Evolutionary conservation across 1,140 invertebrate species (phyloP), one percentile per base, ranked within the genome.

Genomic region (Rhyzopertha dominica): DNA sequence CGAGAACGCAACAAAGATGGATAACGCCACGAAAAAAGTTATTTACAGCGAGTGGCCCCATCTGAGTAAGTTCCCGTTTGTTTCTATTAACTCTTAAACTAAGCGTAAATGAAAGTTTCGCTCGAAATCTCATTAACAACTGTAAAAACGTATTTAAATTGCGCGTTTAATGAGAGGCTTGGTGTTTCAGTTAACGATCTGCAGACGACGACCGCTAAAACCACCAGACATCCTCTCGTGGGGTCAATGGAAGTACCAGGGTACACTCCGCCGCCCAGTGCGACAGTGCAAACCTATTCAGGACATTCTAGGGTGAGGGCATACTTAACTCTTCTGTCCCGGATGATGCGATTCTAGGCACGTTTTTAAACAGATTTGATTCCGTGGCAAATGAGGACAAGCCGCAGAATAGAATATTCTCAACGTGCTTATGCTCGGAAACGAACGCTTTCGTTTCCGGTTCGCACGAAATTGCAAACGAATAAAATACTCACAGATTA

Each of bases 231-330:
- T 55, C 64, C 56, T 18, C 59, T 72, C 9, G 69, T 74, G 39
- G 72, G 72, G 5, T 49, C 70, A 12, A 72, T 67, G 65, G 71
- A 67, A 40, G 36, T 73, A 12, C 66, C 69, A 17, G 55, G 68
- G 0, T 73, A 68, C 44, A 70, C 67, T 26, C 66, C 70, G 4
- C 61, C 68, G 4, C 56, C 65, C 29, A 58, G 58, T 47, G 28
- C 49, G n/a, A 68, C 66, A 1, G 68, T 74, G 39, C 64, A 73
- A 48, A 74, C 71, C 10, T 63, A 70, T 35, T 54, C 68, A 39
- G 74, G 74, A 25, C 73, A 75, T 61, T 75, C 74, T 30, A 74
- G 70, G 69, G 74, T 75, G 71, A 63, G n/a, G n/a, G n/a, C n/a
- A n/a, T n/a, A n/a, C n/a, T n/a, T n/a, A n/a, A n/a, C n/a, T n/a